These are phyloP conservation scores for Saccopteryx leptura DNA, from an alignment of 2,113 vertebrate genomes.

Conservation along the genomic window DNA sequence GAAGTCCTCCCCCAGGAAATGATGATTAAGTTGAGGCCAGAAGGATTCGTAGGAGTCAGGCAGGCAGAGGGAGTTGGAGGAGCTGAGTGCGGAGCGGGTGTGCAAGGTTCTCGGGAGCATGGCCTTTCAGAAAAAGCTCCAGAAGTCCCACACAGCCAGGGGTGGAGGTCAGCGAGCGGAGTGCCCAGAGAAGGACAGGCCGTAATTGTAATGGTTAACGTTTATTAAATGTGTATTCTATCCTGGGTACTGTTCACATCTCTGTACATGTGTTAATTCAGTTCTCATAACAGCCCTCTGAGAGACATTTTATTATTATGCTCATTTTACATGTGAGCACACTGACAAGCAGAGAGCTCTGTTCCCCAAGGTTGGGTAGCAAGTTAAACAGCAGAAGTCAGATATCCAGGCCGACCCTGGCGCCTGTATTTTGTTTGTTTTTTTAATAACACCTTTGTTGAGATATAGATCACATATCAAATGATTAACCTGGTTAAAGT, in stretches of 20 bases:
- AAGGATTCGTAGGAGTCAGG: not conserved
- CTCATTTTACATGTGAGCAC: not conserved
- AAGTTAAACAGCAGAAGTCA: not conserved
- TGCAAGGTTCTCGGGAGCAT: not conserved
- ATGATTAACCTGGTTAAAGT: not conserved
- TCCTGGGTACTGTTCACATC: not conserved
- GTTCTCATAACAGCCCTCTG: not conserved
- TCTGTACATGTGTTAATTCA: not conserved
- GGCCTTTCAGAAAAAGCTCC: not conserved
- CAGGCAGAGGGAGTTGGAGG: not conserved
- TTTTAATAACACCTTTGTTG: not conserved
- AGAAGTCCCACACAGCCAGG: not conserved
- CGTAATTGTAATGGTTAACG: not conserved
- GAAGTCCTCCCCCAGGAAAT: not conserved
- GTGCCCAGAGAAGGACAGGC: not conserved
- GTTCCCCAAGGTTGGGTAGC: not conserved
- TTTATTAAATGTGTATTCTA: not conserved
- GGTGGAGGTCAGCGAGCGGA: not conserved
- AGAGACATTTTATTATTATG: not conserved
- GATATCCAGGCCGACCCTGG: not conserved
- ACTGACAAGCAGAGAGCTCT: not conserved
- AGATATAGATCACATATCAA: not conserved
- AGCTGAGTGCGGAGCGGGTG: not conserved
- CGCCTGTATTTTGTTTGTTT: not conserved
- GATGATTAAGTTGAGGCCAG: not conserved